Evolutionary conservation across 1,140 invertebrate species (phyloP).

Genomic region (Macrostomum lignano): DNA sequence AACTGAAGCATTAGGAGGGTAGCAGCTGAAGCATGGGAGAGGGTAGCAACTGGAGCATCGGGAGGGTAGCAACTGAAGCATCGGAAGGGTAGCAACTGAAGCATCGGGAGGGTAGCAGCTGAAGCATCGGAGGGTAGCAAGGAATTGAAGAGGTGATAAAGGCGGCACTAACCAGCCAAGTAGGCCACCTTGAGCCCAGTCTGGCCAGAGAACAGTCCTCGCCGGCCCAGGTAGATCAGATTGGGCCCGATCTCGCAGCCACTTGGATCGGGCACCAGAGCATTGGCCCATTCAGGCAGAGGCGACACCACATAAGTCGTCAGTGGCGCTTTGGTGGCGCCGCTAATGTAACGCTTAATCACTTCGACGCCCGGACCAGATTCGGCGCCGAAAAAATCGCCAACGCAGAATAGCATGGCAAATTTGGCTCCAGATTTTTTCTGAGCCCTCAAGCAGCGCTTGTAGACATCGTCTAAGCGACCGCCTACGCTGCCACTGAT

Average conservation of each 20-base stretch:
- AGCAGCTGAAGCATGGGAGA: no score
- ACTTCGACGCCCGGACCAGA: slow-evolving; percentile 22
- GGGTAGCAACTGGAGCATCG: no score
- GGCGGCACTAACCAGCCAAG: slow-evolving; percentile 61
- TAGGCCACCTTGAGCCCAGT: slow-evolving; percentile 67
- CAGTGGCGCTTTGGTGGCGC: neutral
- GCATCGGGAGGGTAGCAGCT: no score
- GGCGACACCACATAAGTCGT: neutral
- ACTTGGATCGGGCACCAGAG: neutral
- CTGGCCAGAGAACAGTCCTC: slow-evolving; percentile 50
- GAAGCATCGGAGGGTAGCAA: no score
- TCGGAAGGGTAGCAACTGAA: no score
- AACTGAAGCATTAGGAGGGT: no score
- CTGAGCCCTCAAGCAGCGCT: no score
- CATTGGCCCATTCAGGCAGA: neutral
- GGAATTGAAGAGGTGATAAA: no score
- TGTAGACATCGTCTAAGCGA: no score
- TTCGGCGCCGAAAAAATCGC: slow-evolving; percentile 64
- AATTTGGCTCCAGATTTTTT: no score
- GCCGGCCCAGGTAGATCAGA: slow-evolving; percentile 33
- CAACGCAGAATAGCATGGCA: slow-evolving; percentile 72
- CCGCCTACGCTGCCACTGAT: no score
- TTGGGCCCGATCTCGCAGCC: neutral
- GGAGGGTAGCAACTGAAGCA: no score
- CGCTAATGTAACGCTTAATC: neutral